Evolutionary conservation across 2,113 vertebrate species (phyloP), one percentile per base, ranked within the genome.

Genomic region (Corythornis madagascariensis): DNA sequence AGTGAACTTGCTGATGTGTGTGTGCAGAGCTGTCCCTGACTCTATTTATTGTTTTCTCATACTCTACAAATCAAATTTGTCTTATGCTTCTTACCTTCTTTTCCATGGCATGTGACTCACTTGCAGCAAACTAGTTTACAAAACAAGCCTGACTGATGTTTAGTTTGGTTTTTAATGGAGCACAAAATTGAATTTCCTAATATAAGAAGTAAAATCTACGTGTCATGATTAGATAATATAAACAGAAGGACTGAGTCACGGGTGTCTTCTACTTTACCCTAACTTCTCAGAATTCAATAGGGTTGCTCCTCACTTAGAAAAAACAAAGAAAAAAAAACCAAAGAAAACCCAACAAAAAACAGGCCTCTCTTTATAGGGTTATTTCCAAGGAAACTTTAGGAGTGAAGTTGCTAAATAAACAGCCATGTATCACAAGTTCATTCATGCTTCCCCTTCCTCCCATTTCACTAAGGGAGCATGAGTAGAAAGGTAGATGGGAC

Each of bases 381-480:
- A 19, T 92, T 94, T 85, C 89, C 82, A 52, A 76, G 66, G 64
- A 72, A 88, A 94, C 63, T 83, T 73, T 8, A 66, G 71, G 55
- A 79, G 57, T 84, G 47, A 67, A 78, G 48, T 9, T 70, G 53
- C 61, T 91, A 94, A 83, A 91, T 77, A 83, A 91, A 78, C 70
- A 88, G 61, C 56, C 75, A n/a, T 42, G 73, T 38, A 81, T 86
- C 77, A 84, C 59, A 69, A 72, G 53, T 84, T 71, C 90, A 90
- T 86, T 90, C 40, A 78, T 45, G 67, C 60, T 80, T 35, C 12
- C 28, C 9, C 12, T 25, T 19, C 14, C 18, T 35, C 33, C 33
- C 7, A 22, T 79, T 94, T 86, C 67, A 86, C 83, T 88, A 90
- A 88, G 67, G 52, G 25, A 72, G 18, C 60, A 28, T 45, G 75